Conservation (phyloP, 2,797 vertebrate genomes). For the Chromobotia macracanthus region DNA sequence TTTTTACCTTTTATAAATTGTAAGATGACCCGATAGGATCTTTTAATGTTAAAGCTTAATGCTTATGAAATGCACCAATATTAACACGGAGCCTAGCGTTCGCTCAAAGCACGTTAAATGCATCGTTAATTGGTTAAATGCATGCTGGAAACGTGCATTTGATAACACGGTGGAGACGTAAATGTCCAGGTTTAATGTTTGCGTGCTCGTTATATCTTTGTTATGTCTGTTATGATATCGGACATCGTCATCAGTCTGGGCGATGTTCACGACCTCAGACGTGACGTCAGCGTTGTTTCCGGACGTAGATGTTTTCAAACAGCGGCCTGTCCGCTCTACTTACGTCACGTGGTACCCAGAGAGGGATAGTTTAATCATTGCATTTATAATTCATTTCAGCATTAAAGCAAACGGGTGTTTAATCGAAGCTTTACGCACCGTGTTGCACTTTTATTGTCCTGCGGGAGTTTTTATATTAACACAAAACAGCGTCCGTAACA, state of each 20-base stretch:
- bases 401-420: neutral
- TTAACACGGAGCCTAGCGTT: no score
- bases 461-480: neutral
- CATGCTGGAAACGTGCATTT: no score
- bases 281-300: constrained; percentile 70
- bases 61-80: no score
- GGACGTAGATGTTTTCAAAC: constrained; percentile 47
- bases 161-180: no score
- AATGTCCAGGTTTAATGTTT: neutral
- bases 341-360: neutral
- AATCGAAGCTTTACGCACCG: neutral
- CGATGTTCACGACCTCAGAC: neutral
- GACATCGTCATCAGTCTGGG: neutral
- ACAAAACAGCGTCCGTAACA: neutral
- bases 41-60: no score
- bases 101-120: no score
- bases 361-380: neutral
- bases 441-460: neutral
- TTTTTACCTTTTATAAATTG: no score
- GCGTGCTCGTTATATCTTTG: neutral
- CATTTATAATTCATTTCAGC: neutral
- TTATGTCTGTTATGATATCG: neutral
- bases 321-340: neutral
- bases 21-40: neutral
- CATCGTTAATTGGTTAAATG: no score